Percentiles rank a stretch among this genome's conserved stretches.
Evolutionary conservation across 2,888 invertebrate genomes (phyloP).

Genomic region (Polydrusus pterygomalis): DNA sequence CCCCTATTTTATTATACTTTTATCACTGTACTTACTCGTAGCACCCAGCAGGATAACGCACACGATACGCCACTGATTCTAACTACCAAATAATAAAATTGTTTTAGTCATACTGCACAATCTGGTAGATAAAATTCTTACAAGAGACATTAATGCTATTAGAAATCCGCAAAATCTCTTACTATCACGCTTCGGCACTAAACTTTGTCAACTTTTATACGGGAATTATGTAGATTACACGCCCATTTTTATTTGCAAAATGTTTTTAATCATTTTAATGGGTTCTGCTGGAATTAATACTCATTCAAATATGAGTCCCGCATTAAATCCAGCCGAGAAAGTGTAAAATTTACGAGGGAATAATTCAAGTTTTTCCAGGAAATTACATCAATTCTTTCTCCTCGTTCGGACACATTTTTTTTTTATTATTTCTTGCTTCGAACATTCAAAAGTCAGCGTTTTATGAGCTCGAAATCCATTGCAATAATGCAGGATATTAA

Average conservation of each 20-base stretch:
- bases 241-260: slow-evolving; percentile 57
- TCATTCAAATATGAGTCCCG: slow-evolving; percentile 59
- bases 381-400: slow-evolving; percentile 69
- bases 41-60: no score
- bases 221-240: slow-evolving; percentile 64
- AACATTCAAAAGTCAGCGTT: slow-evolving; percentile 60
- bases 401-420: slow-evolving; percentile 30
- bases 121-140: slow-evolving; percentile 39
- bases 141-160: slow-evolving; percentile 47
- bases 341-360: slow-evolving; percentile 68
- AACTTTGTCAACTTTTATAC: slow-evolving; percentile 49
- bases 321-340: slow-evolving; percentile 63
- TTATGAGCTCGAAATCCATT: slow-evolving; percentile 61
- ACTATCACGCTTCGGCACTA: slow-evolving; percentile 46
- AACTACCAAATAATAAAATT: slow-evolving; percentile 42
- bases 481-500: slow-evolving; percentile 63
- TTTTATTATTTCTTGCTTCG: slow-evolving; percentile 21
- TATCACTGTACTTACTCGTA: no score
- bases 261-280: slow-evolving; percentile 70
- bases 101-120: slow-evolving; percentile 32
- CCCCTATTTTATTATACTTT: no score
- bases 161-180: slow-evolving; percentile 52
- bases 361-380: slow-evolving; percentile 70
- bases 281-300: slow-evolving; percentile 66
- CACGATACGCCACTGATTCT: background rate